These are phyloP conservation scores for Phaedon cochleariae DNA, from an alignment of 2,888 invertebrate species.

Conservation along the genomic window DNA sequence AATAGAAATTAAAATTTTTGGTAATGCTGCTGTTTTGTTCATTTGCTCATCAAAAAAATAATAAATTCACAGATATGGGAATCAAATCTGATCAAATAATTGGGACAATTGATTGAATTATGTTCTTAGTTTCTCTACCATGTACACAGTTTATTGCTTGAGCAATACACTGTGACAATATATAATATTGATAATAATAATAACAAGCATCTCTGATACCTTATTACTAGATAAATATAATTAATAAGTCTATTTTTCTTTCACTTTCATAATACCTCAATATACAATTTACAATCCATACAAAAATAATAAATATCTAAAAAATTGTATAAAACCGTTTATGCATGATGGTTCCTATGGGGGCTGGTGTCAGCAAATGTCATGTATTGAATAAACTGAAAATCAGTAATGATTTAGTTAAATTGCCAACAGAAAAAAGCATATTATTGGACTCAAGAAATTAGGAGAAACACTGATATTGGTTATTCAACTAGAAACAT, in stretches of 20 bases:
- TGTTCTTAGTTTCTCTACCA: no score
- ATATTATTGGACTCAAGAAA: no score
- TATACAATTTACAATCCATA: constrained; percentile 32
- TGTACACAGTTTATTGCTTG: no score
- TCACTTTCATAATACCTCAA: not conserved
- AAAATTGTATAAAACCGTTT: constrained; percentile 54
- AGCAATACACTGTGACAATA: no score
- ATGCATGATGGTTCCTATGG: constrained; percentile 50
- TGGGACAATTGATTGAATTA: not conserved
- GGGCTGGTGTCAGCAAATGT: constrained; percentile 52
- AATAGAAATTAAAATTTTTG: no score
- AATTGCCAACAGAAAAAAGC: no score
- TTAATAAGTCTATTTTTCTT: constrained; percentile 10
- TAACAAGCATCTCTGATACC: constrained; percentile 1
- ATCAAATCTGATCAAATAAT: no score
- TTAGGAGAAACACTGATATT: no score
- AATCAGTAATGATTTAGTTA: constrained; percentile 28
- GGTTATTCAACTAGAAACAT: no score
- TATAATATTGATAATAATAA: not conserved
- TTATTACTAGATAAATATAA: not conserved
- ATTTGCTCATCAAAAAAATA: not conserved
- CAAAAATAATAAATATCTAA: constrained; percentile 45
- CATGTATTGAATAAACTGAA: constrained; percentile 55
- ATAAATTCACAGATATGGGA: not conserved
- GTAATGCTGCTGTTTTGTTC: no score